Evolutionary conservation across 2,797 vertebrate genomes (phyloP).

Genomic region (Ibycter americanus): DNA sequence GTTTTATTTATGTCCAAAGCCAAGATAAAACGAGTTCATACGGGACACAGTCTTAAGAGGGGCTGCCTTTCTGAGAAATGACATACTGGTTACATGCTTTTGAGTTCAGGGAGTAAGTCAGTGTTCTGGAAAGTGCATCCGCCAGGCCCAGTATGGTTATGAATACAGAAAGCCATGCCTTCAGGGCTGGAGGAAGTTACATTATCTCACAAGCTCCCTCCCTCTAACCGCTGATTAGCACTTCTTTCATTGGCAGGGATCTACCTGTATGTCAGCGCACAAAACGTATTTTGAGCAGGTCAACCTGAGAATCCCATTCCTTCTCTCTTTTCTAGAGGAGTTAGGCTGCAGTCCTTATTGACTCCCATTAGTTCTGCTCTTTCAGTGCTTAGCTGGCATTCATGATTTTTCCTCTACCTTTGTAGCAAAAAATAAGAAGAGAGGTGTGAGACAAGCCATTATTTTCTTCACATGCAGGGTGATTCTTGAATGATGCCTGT

Average conservation of each 20-base stretch:
- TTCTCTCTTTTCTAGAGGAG: background rate
- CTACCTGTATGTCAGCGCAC: background rate
- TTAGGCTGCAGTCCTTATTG: background rate
- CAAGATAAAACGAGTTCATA: background rate
- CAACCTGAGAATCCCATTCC: background rate
- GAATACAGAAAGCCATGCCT: slow-evolving; percentile 1
- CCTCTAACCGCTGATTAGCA: background rate
- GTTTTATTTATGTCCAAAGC: background rate
- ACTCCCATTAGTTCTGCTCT: background rate
- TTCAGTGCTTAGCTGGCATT: background rate
- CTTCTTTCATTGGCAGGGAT: background rate
- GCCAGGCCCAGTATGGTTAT: background rate
- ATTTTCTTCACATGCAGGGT: background rate
- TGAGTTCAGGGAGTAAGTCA: background rate
- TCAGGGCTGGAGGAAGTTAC: background rate
- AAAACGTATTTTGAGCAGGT: background rate
- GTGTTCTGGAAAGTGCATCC: background rate
- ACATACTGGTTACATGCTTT: background rate
- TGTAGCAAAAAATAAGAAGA: background rate
- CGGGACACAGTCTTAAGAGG: background rate
- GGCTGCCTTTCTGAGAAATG: background rate
- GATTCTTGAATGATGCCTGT: background rate
- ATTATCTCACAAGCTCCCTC: background rate
- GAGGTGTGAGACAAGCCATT: background rate
- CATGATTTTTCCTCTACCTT: background rate